phyloP scores from a whole-genome alignment of 1,140 invertebrate genomes.

The Bombus polaris region DNA sequence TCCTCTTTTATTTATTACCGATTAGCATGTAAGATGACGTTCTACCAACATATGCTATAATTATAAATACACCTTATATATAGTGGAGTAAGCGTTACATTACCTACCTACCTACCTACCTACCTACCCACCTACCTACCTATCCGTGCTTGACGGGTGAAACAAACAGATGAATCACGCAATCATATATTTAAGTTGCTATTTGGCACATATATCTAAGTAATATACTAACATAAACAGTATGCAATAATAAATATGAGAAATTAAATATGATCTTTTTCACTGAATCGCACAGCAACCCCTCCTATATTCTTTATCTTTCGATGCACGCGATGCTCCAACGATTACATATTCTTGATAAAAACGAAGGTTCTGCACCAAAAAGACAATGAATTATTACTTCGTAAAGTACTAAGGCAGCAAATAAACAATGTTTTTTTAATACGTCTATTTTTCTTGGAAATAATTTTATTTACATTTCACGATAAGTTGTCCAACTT shows the following conservation, averaged over 20 bases:
- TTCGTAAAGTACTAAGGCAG: neutral
- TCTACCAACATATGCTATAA: conserved; percentile 83
- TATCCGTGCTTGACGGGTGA: conserved; percentile 77
- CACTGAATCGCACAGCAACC: conserved; percentile 2
- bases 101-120: conserved; percentile 76
- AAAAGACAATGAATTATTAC: neutral
- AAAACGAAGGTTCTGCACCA: neutral
- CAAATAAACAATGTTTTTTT: conserved; percentile 7
- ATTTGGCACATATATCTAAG: conserved; percentile 83
- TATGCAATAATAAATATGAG: conserved; percentile 83
- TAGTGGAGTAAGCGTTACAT: conserved; percentile 81
- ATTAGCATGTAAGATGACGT: conserved; percentile 82
- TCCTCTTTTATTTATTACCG: conserved; percentile 80
- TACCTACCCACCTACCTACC: conserved; percentile 71
- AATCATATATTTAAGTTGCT: conserved; percentile 84
- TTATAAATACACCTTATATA: conserved; percentile 83
- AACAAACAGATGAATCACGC: conserved; percentile 82
- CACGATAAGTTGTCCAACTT: neutral
- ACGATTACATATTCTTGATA: neutral
- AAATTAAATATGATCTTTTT: conserved; percentile 68
- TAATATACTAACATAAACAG: conserved; percentile 84
- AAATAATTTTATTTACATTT: conserved; percentile 50
- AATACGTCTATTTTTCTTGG: neutral
- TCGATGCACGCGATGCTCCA: neutral
- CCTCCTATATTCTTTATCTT: neutral